Evolutionary conservation across 2,888 invertebrate genomes (phyloP), one percentile per base, ranked within the genome.

Genomic region (Siphlonurus alternatus): DNA sequence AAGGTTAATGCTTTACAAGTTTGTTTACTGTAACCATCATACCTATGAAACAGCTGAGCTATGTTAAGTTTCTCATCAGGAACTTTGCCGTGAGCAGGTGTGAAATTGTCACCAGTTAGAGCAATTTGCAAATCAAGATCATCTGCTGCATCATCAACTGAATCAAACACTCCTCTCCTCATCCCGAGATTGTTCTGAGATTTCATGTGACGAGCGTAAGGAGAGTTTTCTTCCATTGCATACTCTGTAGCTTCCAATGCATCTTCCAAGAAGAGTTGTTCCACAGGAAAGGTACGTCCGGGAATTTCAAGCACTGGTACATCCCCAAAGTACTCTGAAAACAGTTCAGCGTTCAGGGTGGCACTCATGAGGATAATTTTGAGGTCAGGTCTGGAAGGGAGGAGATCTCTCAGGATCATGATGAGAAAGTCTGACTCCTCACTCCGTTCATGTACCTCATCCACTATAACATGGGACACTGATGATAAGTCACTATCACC

Each of bases 301-400:
- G 92, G 89, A 70, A 91, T 89, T 71, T 87, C 83, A 66, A 94
- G 76, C 59, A 91, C 79, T 1, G 93, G 92, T 65, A 88, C 85
- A 53, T 82, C 81, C 51, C 80, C 81, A 74, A 95, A 96, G 75
- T 96, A 96, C 60, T 84, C 77, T 1, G 89, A 86, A 73, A 96
- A 96, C 64, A 92, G 76, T 38, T 87, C 82, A 1, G 90, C 86
- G 74, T 95, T 94, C 70, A 96, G 75, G 0, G 94, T 93, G 1
- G 96, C 96, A 72, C 93, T 94, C 95, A 96, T 96, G 3, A 96
- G 78, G 71, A 96, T 84, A 0, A 96, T 79, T 70, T 87, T 90
- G 63, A 95, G 76, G 71, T 93, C 86, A 61, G 83, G 82, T 65
- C 90, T 83, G 64, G 83, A 79, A 66, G 79, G 79, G 63, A 93